Conservation (phyloP, 1,140 invertebrate species). For the Lepidurus couesii region DNA sequence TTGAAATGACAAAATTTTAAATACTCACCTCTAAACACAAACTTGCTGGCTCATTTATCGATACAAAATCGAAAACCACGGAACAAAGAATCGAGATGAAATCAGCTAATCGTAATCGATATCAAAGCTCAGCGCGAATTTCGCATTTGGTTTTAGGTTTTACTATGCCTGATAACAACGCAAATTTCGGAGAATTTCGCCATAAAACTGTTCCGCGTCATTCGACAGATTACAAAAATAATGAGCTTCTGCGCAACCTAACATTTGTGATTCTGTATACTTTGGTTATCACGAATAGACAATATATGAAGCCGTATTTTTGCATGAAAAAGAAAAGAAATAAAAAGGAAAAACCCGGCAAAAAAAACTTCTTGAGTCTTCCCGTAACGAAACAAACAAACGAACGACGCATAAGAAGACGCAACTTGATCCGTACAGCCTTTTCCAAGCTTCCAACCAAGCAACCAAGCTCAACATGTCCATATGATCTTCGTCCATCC, state of each 20-base stretch:
- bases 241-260: too few relatives aligned
- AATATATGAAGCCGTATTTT: too few relatives aligned
- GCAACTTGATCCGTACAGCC: neutral
- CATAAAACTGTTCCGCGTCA: too few relatives aligned
- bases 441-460: neutral
- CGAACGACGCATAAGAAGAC: neutral
- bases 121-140: neutral
- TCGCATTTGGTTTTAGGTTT: too few relatives aligned
- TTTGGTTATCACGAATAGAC: too few relatives aligned
- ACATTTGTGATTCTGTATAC: too few relatives aligned
- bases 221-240: too few relatives aligned
- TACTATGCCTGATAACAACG: too few relatives aligned
- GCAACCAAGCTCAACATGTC: slow-evolving; percentile 4
- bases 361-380: neutral
- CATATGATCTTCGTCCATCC: neutral
- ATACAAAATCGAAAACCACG: neutral
- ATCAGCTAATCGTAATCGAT: neutral
- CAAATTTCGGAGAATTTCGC: too few relatives aligned
- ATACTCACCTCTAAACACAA: neutral
- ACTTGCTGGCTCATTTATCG: slow-evolving; percentile 7
- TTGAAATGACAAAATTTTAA: neutral
- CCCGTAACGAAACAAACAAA: neutral
- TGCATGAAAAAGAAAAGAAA: neutral
- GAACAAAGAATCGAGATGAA: neutral
- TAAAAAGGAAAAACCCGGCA: neutral